Conservation (phyloP, 2,797 vertebrate genomes). For the Manis javanica region DNA sequence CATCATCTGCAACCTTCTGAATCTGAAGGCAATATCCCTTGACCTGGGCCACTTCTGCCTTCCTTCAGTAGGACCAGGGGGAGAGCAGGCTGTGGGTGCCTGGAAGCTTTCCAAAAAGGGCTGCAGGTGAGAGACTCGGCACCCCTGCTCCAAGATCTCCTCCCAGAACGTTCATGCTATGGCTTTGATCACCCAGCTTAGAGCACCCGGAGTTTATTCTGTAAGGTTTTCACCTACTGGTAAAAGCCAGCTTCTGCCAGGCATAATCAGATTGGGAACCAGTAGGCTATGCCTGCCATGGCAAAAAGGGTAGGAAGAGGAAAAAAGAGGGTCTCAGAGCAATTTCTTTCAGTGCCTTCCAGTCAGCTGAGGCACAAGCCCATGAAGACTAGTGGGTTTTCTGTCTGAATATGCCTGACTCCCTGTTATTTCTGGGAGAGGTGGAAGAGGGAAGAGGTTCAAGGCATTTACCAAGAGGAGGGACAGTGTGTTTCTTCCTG, state of each 20-base stretch:
- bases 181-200: not conserved
- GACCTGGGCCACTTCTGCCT: not conserved
- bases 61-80: not conserved
- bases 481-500: not conserved
- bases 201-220: not conserved
- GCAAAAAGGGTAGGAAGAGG: not conserved
- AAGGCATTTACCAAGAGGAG: not conserved
- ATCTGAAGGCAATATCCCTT: not conserved
- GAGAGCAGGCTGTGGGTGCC: not conserved
- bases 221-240: not conserved
- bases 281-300: not conserved
- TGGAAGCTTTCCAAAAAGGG: not conserved
- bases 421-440: constrained; percentile 14
- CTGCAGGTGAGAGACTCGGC: not conserved
- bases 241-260: constrained; percentile 4
- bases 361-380: not conserved
- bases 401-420: not conserved
- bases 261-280: not conserved
- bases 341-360: not conserved
- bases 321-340: not conserved
- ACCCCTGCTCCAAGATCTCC: not conserved
- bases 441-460: not conserved
- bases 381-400: not conserved
- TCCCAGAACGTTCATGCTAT: not conserved
- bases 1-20: not conserved